Conservation (phyloP, 2,113 vertebrate genomes). For the Hypomesus transpacificus region DNA sequence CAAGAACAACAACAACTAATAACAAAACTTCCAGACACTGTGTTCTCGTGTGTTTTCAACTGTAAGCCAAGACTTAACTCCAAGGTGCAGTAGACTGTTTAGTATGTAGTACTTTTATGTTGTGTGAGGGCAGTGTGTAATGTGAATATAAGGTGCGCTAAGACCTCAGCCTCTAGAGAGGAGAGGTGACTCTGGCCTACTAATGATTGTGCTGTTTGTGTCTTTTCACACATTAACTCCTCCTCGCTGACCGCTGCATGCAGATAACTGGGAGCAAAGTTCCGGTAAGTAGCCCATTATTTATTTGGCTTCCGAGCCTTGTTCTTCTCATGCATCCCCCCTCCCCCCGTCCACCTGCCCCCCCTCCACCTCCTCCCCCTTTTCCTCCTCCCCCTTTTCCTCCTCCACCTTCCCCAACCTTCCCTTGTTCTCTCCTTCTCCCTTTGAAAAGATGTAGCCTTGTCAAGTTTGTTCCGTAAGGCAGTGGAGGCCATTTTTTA, state of each 20-base stretch:
- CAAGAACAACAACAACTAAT: no score
- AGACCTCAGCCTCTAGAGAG: constrained; percentile 69
- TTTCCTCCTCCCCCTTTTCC: background rate
- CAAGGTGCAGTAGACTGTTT: constrained; percentile 27
- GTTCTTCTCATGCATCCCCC: constrained; percentile 41
- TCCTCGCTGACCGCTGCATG: constrained; percentile 92
- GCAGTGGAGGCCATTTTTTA: constrained; percentile 51
- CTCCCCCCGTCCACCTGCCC: constrained; percentile 10
- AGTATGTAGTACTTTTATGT: constrained; percentile 19
- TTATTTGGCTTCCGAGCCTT: constrained; percentile 64
- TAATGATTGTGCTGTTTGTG: constrained; percentile 91
- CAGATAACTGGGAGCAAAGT: constrained; percentile 99
- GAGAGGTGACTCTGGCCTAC: constrained; percentile 75
- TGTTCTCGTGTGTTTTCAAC: constrained; percentile 33
- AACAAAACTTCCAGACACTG: constrained; percentile 57
- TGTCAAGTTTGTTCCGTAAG: constrained; percentile 29
- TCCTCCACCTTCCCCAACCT: constrained; percentile 2
- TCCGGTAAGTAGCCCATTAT: constrained; percentile 86
- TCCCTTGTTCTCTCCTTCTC: background rate
- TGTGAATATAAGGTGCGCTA: constrained; percentile 61
- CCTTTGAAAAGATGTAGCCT: constrained; percentile 25
- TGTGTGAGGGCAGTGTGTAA: constrained; percentile 50
- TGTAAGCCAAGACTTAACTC: background rate
- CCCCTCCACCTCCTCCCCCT: background rate
- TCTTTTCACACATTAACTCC: constrained; percentile 89